Evolutionary conservation across 2,888 invertebrate genomes (phyloP).

Genomic region (Malthinus flaveolus): DNA sequence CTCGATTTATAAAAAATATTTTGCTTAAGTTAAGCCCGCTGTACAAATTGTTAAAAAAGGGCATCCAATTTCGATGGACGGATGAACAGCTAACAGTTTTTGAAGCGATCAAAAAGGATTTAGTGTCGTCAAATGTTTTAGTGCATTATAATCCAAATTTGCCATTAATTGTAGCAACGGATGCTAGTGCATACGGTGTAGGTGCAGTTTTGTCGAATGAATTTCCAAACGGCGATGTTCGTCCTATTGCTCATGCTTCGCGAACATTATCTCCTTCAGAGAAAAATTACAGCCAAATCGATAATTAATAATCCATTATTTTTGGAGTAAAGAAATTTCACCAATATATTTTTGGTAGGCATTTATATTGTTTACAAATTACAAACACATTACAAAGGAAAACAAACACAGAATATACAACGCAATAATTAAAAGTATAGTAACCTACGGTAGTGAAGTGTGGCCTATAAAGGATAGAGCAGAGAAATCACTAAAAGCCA

Average conservation of each 20-base stretch:
- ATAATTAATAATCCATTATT: not conserved
- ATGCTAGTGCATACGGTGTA: not conserved
- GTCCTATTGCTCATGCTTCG: not conserved
- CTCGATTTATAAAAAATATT: constrained; percentile 12
- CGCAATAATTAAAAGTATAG: no score
- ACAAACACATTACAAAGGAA: no score
- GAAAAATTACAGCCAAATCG: not conserved
- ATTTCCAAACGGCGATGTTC: not conserved
- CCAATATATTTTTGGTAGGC: not conserved
- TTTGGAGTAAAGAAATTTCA: not conserved
- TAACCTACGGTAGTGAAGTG: no score
- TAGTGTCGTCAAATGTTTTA: not conserved
- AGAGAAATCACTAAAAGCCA: no score
- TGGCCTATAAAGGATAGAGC: no score
- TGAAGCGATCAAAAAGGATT: not conserved
- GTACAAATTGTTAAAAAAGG: constrained; percentile 8
- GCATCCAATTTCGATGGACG: not conserved
- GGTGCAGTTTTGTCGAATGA: constrained; percentile 2
- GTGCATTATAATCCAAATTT: not conserved
- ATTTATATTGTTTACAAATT: no score
- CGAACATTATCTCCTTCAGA: not conserved
- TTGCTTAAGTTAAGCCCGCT: not conserved
- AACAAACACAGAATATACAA: no score
- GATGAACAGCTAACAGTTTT: not conserved
- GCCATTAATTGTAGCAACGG: not conserved